These are phyloP conservation scores for Luehdorfia chinensis DNA, from an alignment of 1,140 invertebrate species.

Conservation along the genomic window DNA sequence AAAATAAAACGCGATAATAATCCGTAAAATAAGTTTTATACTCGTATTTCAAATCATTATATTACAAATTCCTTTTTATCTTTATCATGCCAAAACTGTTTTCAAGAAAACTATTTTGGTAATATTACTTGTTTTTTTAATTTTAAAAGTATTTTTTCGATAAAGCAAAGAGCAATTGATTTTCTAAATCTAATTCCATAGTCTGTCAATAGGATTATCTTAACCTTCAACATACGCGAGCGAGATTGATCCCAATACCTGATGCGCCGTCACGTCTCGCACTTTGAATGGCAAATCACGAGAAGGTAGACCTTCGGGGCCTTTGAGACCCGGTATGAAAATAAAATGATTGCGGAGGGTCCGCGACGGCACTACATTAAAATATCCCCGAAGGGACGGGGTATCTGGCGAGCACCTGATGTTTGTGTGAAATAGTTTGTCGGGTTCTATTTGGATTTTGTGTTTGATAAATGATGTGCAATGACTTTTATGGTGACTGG, in stretches of 20 bases:
- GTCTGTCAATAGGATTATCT: slow-evolving; percentile 64
- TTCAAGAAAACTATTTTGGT: too few species aligned
- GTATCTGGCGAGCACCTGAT: slow-evolving; percentile 53
- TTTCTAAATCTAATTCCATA: slow-evolving; percentile 39
- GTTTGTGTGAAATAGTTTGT: slow-evolving; percentile 55
- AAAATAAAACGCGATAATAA: too few species aligned
- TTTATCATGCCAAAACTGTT: too few species aligned
- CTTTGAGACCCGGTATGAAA: slow-evolving; percentile 68
- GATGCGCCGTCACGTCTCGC: slow-evolving; percentile 67
- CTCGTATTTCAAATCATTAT: too few species aligned
- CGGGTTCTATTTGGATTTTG: slow-evolving; percentile 48
- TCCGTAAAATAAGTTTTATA: too few species aligned
- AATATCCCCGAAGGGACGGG: slow-evolving; percentile 60
- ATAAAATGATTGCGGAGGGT: slow-evolving; percentile 75
- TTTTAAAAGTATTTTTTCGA: too few species aligned
- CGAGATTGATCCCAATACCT: slow-evolving; percentile 57
- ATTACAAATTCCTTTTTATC: too few species aligned
- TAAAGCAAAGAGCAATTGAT: slow-evolving; percentile 59
- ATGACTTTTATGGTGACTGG: too few species aligned
- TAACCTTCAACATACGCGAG: slow-evolving; percentile 37
- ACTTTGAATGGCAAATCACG: slow-evolving; percentile 73
- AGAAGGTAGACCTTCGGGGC: slow-evolving; percentile 66
- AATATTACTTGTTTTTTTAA: too few species aligned
- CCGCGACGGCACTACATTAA: slow-evolving; percentile 56
- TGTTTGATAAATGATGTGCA: slow-evolving; percentile 32